Conservation (phyloP, 2,113 vertebrate species). For the Rhinolophus ferrumequinum region DNA sequence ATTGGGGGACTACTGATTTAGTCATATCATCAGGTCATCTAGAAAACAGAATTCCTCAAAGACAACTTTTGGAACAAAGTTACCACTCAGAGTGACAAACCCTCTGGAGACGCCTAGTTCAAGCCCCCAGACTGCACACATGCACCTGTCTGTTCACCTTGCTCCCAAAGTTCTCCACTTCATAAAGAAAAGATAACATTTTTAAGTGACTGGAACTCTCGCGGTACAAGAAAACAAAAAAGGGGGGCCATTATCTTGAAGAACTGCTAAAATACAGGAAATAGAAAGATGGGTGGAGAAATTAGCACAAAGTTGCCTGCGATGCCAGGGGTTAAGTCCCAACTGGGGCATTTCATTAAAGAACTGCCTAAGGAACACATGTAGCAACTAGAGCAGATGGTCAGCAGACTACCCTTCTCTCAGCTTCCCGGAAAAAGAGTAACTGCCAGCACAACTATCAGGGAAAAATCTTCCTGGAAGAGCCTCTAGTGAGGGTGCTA, state of each 20-base stretch:
- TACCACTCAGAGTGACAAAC: background rate
- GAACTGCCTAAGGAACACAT: background rate
- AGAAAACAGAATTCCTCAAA: slow-evolving; percentile 24
- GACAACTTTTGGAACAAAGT: background rate
- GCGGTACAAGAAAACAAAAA: background rate
- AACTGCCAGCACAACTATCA: background rate
- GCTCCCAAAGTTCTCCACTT: background rate
- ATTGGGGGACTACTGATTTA: background rate
- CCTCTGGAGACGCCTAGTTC: background rate
- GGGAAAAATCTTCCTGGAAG: background rate
- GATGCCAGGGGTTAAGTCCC: background rate
- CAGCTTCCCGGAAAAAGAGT: background rate
- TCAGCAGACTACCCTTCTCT: background rate
- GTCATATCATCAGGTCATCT: background rate
- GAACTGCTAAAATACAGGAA: background rate
- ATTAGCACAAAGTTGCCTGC: background rate
- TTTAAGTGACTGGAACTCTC: background rate
- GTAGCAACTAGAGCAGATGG: too few species aligned
- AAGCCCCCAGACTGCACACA: background rate
- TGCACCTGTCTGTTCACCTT: too few species aligned
- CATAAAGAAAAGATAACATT: background rate
- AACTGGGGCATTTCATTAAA: background rate
- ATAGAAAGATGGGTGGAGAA: background rate
- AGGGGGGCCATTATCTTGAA: background rate
- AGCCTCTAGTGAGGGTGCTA: background rate